phyloP scores from a whole-genome alignment of 2,888 invertebrate species.

The Rotaria socialis region DNA sequence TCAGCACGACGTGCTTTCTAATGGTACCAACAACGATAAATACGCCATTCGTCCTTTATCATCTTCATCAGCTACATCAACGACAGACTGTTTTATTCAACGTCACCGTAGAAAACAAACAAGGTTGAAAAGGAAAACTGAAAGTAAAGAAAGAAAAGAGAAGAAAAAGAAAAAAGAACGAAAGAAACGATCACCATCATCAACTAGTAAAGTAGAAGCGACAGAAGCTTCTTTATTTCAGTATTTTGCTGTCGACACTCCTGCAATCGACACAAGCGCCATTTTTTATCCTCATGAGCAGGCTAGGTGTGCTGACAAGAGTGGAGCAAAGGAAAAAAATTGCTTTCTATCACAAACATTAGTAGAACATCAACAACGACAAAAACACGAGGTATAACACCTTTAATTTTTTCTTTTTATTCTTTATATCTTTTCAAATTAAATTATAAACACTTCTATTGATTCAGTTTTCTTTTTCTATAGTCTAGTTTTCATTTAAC shows the following conservation, averaged over 20 bases:
- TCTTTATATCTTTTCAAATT: not conserved
- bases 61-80: not conserved
- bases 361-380: not conserved
- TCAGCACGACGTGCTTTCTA: not conserved
- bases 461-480: not conserved
- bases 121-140: not conserved
- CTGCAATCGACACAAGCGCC: not conserved
- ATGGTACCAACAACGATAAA: not conserved
- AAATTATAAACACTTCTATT: not conserved
- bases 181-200: not conserved
- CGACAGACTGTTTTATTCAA: not conserved
- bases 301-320: not conserved
- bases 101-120: not conserved
- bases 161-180: not conserved
- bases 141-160: not conserved
- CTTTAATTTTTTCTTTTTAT: not conserved
- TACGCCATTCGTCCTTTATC: not conserved
- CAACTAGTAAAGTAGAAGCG: not conserved
- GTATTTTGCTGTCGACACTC: not conserved
- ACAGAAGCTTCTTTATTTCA: slow-evolving; percentile 19
- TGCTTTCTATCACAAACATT: not conserved
- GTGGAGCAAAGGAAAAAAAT: not conserved
- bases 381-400: not conserved
- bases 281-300: not conserved
- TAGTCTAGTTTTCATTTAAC: not conserved